Evolutionary conservation across 2,113 vertebrate genomes (phyloP), one percentile per base, ranked within the genome.

Genomic region (Pangasianodon hypophthalmus): DNA sequence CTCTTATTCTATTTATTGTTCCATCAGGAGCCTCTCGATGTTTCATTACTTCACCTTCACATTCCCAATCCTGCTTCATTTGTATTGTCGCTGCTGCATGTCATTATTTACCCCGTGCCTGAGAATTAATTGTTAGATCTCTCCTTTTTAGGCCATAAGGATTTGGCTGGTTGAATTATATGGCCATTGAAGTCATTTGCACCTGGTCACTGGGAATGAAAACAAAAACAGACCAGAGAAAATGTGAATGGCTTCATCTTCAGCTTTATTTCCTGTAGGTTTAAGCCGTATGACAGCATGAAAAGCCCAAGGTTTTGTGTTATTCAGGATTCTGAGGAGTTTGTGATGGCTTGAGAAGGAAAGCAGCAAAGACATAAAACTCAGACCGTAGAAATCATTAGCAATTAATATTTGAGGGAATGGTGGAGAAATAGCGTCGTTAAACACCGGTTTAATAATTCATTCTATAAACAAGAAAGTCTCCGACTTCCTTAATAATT

Each of bases 401-500:
- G 94, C 94, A 96, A 96, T 96, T 96, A 96, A 96, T 95, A 95
- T 96, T 96, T 95, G 89, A 92, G 95, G 94, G 95, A 96, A 95
- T 95, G 91, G 18, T 93, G 93, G 91, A 92, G 94, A 94, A 95
- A 95, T 87, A 95, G 94, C 92, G 93, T 93, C 92, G 93, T 95
- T 96, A 95, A 98, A 99, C 96, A 96, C 97, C 97, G 97, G 97
- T 96, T 97, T 95, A 97, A 98, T 98, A 98, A 98, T 98, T 98
- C 97, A 98, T 98, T 98, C 97, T 97, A 98, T 98, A 99, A 99
- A 98, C 97, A 98, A 96, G 95, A 95, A 98, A 98, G 97, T 98
- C 98, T 98, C 98, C 96, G 97, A 98, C 96, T 97, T 96, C 97
- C 96, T 97, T 98, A 97, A 99, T 99, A 99, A 99, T 99, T 99